Base-by-base conservation (phyloP, 2,113 vertebrate species). In the Baryphthengus martii region DNA sequence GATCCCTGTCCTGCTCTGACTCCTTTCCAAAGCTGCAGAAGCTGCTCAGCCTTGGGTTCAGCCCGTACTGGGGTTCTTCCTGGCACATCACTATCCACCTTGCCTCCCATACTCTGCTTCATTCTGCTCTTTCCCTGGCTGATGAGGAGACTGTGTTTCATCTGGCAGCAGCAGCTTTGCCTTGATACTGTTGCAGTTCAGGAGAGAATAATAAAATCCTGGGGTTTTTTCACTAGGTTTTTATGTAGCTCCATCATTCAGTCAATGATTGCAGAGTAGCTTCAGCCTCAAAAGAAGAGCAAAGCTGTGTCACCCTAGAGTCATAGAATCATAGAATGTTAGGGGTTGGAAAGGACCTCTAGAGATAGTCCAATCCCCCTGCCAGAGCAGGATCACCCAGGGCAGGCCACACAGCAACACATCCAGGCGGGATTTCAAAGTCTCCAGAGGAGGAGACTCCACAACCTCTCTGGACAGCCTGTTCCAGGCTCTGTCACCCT, bases 231-330 rank as follows among this genome's bases (percentile, higher is more conserved):
- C 40, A 25, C 24, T 35, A 11, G 35, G n/a, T 72, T 63, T 73
- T 53, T 6, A 1, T 3, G 14, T 35, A 39, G 12, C 58, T 76
- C 76, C 31, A 0, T 53, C 81, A 4, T 25, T 62, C 39, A 12
- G 13, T 0, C 2, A 21, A 5, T 52, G 31, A 16, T 78, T 35
- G 37, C n/a, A 17, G 62, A 65, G 52, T 15, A 73, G 37, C 20
- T 47, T 7, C 0, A 5, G 0, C 39, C 25, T n/a, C 13, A 6
- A 53, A 53, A 71, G 71, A 37, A 31, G 29, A 16, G 35, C 59
- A 7, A 17, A 75, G 7, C 55, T 3, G 0, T 7, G 14, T 26
- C 14, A 18, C 21, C 52, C 25, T 10, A 6, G 2, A 16, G 44
- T 2, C 49, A n/a, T n/a, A n/a, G n/a, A n/a, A n/a, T n/a, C n/a